Evolutionary conservation across 2,797 vertebrate genomes (phyloP), one percentile per base, ranked within the genome.

Genomic region (Enteromius fasciolatus): DNA sequence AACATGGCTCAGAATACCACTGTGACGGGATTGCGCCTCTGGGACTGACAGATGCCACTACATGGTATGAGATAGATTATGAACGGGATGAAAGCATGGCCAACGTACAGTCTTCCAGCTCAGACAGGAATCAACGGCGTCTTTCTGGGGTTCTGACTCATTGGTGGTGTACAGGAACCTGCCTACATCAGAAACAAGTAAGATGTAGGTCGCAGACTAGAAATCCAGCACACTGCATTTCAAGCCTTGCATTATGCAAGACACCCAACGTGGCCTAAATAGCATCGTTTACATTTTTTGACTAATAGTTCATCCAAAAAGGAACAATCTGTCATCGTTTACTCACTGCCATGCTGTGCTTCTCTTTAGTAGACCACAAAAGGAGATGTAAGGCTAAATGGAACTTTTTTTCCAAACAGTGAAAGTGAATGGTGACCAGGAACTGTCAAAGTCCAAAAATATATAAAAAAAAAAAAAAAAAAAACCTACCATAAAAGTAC

Each of bases 191-290:
- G 85, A 86, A 88, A 88, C 86, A 82, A 83, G 83, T 84, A 81
- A 91, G 89, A 91, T 92, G 84, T 91, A 90, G 89, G 90, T 90
- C 80, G 54, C 87, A 89, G 85, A 81, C 87, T 70, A 83, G 79
- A 88, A 86, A 86, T 70, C 78, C 81, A 82, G 77, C 20, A 54
- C 81, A 83, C 83, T 84, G 46, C 50, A 39, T 52, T 86, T 87
- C 66, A 75, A 36, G 52, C 17, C 18, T 61, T 83, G 36, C 82
- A 87, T 87, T 79, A 80, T 83, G 78, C 73, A 84, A 88, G 79
- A 86, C 83, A 81, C 46, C 61, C 5, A 54, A 46, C 52, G 74
- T 76, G 25, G 81, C 82, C 68, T 73, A 83, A 74, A 86, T 70
- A 84, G 41, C 17, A 33, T 61, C 2, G 17, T 61, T 44, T 20